Conservation (phyloP, 2,888 invertebrate species). For the Andrena flavipes region DNA sequence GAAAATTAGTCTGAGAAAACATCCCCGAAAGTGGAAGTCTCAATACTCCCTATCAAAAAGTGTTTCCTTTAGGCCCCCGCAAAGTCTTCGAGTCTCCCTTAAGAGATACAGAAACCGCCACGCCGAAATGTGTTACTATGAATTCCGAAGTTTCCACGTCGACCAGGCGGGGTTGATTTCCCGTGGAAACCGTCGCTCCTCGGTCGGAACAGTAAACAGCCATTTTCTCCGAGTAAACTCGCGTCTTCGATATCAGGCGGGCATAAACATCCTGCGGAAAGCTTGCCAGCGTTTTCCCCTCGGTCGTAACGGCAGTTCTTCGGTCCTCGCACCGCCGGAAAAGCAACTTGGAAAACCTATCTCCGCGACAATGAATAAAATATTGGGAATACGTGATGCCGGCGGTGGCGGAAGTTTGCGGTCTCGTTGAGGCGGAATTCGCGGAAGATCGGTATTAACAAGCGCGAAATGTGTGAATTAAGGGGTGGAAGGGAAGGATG, state of each 20-base stretch:
- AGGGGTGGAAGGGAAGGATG: neutral
- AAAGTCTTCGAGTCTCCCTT: neutral
- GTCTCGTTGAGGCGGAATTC: neutral
- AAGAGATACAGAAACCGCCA: neutral
- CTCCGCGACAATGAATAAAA: neutral
- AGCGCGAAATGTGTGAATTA: neutral
- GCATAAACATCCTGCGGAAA: conserved; percentile 16
- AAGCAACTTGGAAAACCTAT: neutral
- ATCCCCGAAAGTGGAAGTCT: no score
- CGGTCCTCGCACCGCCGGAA: neutral
- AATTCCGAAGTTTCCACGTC: neutral
- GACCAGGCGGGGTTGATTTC: conserved; percentile 13
- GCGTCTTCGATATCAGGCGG: conserved; percentile 2
- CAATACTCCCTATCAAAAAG: neutral
- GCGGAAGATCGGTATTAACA: neutral
- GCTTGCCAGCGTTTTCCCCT: neutral
- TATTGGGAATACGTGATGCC: neutral
- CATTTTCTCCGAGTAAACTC: conserved; percentile 22
- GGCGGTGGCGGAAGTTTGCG: neutral
- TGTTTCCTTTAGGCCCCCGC: neutral
- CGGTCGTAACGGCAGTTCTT: neutral
- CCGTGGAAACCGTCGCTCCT: conserved; percentile 3
- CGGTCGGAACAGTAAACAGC: conserved; percentile 13
- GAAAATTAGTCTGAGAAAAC: no score
- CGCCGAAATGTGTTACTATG: conserved; percentile 7